Conservation (phyloP, 2,113 vertebrate genomes). For the Malurus melanocephalus region DNA sequence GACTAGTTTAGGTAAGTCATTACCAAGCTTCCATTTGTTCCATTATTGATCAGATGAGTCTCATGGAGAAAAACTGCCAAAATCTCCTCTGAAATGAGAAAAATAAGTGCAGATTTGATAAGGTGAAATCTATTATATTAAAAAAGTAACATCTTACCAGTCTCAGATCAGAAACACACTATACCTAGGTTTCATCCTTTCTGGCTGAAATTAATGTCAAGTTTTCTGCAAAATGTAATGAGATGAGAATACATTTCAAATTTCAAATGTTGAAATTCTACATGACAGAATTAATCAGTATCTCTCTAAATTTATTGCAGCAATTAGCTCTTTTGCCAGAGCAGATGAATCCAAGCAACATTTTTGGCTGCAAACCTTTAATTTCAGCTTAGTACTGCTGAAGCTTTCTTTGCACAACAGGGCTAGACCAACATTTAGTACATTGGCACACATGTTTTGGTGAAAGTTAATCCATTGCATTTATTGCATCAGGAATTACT, state of each 20-base stretch:
- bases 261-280: slow-evolving; percentile 26
- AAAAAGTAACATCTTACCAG: neutral
- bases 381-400: neutral
- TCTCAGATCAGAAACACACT: neutral
- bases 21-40: neutral
- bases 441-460: neutral
- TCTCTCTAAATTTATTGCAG: slow-evolving; percentile 12
- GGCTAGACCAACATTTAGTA: neutral
- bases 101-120: neutral
- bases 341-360: neutral
- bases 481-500: slow-evolving; percentile 2
- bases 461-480: neutral
- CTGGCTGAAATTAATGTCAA: neutral
- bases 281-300: slow-evolving; percentile 15
- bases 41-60: neutral
- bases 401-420: neutral
- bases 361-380: neutral
- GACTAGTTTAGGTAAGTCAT: neutral
- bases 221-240: neutral
- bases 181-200: neutral
- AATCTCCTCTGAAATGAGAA: neutral
- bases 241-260: neutral
- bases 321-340: slow-evolving; percentile 40
- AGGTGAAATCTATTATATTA: neutral
- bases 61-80: neutral